These are phyloP conservation scores for Eonycteris spelaea DNA, from an alignment of 2,113 vertebrate genomes.

Conservation along the genomic window DNA sequence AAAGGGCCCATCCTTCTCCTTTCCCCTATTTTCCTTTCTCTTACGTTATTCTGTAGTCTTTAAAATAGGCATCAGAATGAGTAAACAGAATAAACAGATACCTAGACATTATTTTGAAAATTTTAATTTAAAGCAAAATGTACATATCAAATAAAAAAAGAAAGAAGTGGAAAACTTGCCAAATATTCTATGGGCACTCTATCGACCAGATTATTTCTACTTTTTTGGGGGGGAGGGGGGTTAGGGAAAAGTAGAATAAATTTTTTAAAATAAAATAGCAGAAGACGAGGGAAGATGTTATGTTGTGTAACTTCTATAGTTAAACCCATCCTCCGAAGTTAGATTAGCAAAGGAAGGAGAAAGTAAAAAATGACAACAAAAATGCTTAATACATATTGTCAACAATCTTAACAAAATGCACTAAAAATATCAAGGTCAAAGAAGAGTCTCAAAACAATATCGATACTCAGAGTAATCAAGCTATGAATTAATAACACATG, in stretches of 20 bases:
- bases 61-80: neutral
- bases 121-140: neutral
- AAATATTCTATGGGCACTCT: neutral
- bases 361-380: neutral
- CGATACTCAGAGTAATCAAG: neutral
- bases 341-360: neutral
- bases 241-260: neutral
- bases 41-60: neutral
- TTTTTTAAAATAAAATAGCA: neutral
- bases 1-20: neutral
- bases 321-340: neutral
- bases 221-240: neutral
- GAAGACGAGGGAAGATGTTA: neutral
- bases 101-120: neutral
- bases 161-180: neutral
- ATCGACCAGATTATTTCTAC: neutral
- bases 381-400: neutral
- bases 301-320: neutral
- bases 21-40: neutral
- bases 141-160: neutral
- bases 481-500: neutral
- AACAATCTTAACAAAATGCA: neutral
- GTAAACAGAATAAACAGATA: neutral
- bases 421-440: neutral
- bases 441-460: neutral